phyloP scores from a whole-genome alignment of 2,888 invertebrate species.

The Mythimna albipuncta region DNA sequence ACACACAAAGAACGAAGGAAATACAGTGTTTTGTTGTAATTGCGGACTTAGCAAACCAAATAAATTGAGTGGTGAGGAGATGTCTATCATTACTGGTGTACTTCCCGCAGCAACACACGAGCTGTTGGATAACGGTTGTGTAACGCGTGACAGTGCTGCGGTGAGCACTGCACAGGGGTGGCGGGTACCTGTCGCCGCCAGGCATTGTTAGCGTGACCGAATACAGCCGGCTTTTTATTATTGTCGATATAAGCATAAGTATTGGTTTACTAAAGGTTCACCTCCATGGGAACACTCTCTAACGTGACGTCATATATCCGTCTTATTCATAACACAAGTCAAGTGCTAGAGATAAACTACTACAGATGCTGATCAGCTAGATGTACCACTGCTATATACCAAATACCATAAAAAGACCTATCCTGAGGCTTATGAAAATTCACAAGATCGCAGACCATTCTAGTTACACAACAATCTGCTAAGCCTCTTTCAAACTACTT shows the following conservation, averaged over 20 bases:
- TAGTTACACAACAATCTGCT: background rate
- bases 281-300: too few relatives aligned
- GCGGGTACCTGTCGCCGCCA: background rate
- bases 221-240: too few relatives aligned
- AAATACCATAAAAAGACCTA: background rate
- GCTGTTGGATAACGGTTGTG: conserved; percentile 17
- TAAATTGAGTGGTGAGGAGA: background rate
- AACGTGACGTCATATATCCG: too few relatives aligned
- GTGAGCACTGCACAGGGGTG: background rate
- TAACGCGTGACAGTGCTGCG: background rate
- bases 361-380: too few relatives aligned
- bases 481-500: too few relatives aligned
- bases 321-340: too few relatives aligned
- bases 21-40: background rate
- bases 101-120: conserved; percentile 4
- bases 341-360: too few relatives aligned
- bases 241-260: too few relatives aligned
- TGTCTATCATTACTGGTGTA: background rate
- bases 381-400: too few relatives aligned
- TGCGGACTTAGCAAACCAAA: background rate
- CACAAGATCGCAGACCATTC: background rate
- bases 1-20: conserved; percentile 4
- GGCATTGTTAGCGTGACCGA: background rate
- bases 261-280: too few relatives aligned
- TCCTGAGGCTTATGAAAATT: background rate